Conservation (phyloP, 2,888 invertebrate genomes). For the Hydriomena furcata region DNA sequence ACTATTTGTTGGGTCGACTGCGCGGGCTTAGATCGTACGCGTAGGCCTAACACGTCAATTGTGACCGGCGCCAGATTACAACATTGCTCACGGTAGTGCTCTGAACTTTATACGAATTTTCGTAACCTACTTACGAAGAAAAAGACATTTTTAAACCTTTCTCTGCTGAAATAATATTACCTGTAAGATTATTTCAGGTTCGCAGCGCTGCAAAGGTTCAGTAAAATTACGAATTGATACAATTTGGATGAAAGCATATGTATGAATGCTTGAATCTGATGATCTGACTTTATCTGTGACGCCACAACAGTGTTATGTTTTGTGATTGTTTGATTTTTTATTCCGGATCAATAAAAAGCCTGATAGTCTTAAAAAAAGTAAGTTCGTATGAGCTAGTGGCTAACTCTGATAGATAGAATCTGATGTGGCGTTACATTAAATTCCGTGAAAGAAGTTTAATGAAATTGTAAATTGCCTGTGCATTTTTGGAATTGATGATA, state of each 20-base stretch:
- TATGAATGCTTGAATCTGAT: conserved; percentile 13
- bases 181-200: conserved; percentile 1
- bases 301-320: not conserved
- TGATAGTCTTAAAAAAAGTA: no score
- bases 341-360: not conserved
- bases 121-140: conserved; percentile 42
- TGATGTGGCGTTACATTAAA: conserved; percentile 7
- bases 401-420: no score
- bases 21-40: conserved; percentile 48
- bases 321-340: not conserved
- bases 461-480: conserved; percentile 10
- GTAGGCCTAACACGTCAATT: conserved; percentile 82
- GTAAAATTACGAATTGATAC: conserved; percentile 1
- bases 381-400: no score
- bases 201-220: conserved; percentile 7
- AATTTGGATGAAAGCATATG: conserved; percentile 5
- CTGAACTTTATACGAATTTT: conserved; percentile 58
- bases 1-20: conserved; percentile 18
- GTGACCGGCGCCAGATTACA: conserved; percentile 74
- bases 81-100: conserved; percentile 80
- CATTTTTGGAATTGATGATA: conserved; percentile 23
- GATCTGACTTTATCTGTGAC: not conserved
- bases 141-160: no score
- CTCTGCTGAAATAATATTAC: not conserved
- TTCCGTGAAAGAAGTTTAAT: conserved; percentile 1